Evolutionary conservation across 2,888 invertebrate genomes (phyloP), one percentile per base, ranked within the genome.

Genomic region (Rugalucina vietnamica): DNA sequence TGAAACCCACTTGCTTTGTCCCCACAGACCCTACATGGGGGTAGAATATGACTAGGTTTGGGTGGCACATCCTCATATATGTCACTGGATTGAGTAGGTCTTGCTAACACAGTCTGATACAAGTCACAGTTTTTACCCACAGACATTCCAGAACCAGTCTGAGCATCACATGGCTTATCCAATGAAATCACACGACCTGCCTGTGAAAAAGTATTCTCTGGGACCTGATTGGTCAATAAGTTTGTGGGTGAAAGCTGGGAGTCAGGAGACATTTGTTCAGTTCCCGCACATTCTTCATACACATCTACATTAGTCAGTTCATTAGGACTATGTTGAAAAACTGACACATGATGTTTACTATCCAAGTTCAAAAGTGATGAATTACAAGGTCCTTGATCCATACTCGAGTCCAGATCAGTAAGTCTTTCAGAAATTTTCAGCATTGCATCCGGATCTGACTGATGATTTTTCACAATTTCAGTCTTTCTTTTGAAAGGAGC

Each of bases 1-100:
- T 93, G 93, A 54, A 93, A 90, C 3, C 93, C 93, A 14, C 92
- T 92, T 8, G 92, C 93, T 69, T 89, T 91, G 75, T 91, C 92
- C 5, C 90, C 90, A 84, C 93, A 93, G 10, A 93, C 88, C 60
- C 91, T 86, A 83, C 93, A 93, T 2, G 93, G 93, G 24, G 93
- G 93, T 37, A 93, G 82, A 21, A 49, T 71, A 37, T 49, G 75
- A 73, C 49, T 73, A 49, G 73, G 43, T 21, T n/a, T 43, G n/a
- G 73, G 18, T 29, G 29, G 10, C 29, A 14, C 65, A 24, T 12
- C 14, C 60, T 60, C 60, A 4, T 14, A 60, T 2, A 60, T 14
- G 29, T 60, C 27, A n/a, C n/a, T n/a, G n/a, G n/a, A n/a, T n/a
- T 49, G 75, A 73, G 36, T 73, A 49, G 73, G 43, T 21, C 29